Evolutionary conservation across 2,113 vertebrate genomes (phyloP).

Genomic region (Macaca fascicularis): T2T-MFA8v1.1 NC_088386.1:92184001-92184500

Average conservation of each 20-base stretch:
- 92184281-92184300: not conserved
- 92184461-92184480: not conserved
- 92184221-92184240: conserved; percentile 22
- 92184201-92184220: not conserved
- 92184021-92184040: not conserved
- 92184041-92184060: not conserved
- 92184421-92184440: not conserved
- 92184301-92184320: not conserved
- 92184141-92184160: not conserved
- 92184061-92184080: not conserved
- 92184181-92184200: not conserved
- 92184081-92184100: not conserved
- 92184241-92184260: not conserved
- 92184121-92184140: not conserved
- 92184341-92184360: not conserved
- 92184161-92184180: not conserved
- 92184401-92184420: not conserved
- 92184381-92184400: not conserved
- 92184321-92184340: not conserved
- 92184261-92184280: not conserved
- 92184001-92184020: not conserved
- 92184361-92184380: not conserved
- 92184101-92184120: not conserved
- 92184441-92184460: not conserved
- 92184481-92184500: not conserved